These are phyloP conservation scores for Habrosyne pyritoides DNA, from an alignment of 2,888 invertebrate genomes.

Conservation along the genomic window DNA sequence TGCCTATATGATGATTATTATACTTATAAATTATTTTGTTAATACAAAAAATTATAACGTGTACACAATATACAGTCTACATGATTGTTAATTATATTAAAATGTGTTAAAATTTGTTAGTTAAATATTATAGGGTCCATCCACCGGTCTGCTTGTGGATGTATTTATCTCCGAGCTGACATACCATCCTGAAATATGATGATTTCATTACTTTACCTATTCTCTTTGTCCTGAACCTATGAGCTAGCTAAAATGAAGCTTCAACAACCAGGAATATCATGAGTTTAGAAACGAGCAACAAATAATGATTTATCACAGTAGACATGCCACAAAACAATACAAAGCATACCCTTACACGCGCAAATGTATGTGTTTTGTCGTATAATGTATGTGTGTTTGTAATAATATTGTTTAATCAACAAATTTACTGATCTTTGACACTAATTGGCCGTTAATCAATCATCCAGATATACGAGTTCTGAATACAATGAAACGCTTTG, in stretches of 20 bases:
- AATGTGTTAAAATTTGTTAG: slow-evolving; percentile 18
- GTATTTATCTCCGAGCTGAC: slow-evolving; percentile 63
- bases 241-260: neutral
- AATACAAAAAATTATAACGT: slow-evolving; percentile 7
- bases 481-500: slow-evolving; percentile 2
- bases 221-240: neutral
- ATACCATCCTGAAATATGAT: slow-evolving; percentile 73
- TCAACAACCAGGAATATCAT: neutral
- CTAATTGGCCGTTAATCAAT: neutral
- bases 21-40: slow-evolving; percentile 9
- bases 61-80: slow-evolving; percentile 24
- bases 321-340: neutral
- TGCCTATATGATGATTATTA: slow-evolving; percentile 25
- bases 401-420: neutral
- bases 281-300: neutral
- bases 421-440: neutral
- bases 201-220: neutral
- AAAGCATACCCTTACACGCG: neutral
- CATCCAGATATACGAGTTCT: neutral
- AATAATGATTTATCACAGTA: neutral
- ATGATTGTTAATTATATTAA: slow-evolving; percentile 27
- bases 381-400: no score
- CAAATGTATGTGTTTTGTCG: no score
- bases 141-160: slow-evolving; percentile 49
- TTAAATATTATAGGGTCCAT: slow-evolving; percentile 30